A percentile compares a stretch with the other conserved stretches of the same genome.
These are phyloP conservation scores for Megaceryle alcyon DNA, from an alignment of 2,797 vertebrate species.

Conservation along the genomic window DNA sequence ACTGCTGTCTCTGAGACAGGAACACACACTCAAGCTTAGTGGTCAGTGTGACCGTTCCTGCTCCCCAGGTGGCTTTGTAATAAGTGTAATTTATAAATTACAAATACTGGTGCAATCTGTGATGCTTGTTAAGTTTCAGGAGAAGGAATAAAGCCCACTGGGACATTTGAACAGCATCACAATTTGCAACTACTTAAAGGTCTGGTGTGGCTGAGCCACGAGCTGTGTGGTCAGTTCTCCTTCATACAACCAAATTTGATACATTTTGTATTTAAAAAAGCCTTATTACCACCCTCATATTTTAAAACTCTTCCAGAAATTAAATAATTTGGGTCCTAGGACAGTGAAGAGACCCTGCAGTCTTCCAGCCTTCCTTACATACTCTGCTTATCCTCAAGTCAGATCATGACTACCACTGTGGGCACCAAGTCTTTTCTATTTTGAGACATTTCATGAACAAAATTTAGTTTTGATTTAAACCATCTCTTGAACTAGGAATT, in stretches of 20 bases:
- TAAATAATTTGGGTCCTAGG: background rate
- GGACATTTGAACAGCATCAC: background rate
- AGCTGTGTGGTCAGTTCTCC: background rate
- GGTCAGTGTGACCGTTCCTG: background rate
- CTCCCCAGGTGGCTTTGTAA: background rate
- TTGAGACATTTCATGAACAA: background rate
- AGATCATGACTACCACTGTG: accelerated
- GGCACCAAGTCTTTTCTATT: background rate
- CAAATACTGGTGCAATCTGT: background rate
- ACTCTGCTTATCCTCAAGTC: background rate
- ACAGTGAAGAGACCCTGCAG: background rate
- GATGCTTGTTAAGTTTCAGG: background rate
- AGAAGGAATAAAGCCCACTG: background rate
- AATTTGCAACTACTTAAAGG: background rate
- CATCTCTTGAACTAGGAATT: background rate
- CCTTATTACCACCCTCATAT: background rate
- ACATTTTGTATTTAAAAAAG: background rate
- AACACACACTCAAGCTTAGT: background rate
- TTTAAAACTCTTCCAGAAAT: background rate
- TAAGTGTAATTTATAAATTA: background rate
- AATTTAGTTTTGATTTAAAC: background rate
- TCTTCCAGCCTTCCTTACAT: background rate
- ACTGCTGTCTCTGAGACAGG: background rate
- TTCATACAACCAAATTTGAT: background rate
- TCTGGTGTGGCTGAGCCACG: background rate